Evolutionary conservation across 1,140 invertebrate species (phyloP), one percentile per base, ranked within the genome.

Genomic region (Cydia splendana): DNA sequence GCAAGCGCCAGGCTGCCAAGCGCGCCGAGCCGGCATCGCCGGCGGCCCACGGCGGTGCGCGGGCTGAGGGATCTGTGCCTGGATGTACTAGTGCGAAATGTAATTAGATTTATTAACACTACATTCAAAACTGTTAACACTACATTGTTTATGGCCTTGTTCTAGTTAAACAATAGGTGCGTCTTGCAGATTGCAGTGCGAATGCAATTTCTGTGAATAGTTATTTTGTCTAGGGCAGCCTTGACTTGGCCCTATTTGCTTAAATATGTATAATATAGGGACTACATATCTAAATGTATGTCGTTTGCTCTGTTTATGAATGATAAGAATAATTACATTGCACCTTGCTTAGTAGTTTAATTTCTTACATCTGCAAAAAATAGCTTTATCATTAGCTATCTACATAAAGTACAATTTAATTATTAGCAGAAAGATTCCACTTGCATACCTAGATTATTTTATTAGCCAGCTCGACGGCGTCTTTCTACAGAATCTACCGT

Each of bases 41-140:
- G 83, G 13, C 73, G 83, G 15, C 75, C 78, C n/a, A 45, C 75
- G 13, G 10, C 76, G 2, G 82, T 91, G n/a, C 78, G 80, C 1
- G 57, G 76, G 10, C 77, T 91, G 53, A 89, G 85, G 77, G 81
- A 90, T 67, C 65, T 91, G 20, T 88, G 89, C 62, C 76, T 90
- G 79, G 82, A 90, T 77, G 79, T 88, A 18, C 77, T 89, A 12
- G 79, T 89, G 10, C 76, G 81, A 5, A 84, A 89, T 81, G 88
- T 88, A 86, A 82, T 73, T 24, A 34, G 4, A 57, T 57, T 67
- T 76, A 62, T 62, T 45, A 15, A 48, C 18, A 34, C 4, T n/a
- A 28, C 13, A 15, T 20, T 74, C 24, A 24, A 2, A 24, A 24
- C 24, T 24, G 24, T 24, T 24, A 24, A 24, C 18, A 34, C 13